phyloP scores from a whole-genome alignment of 2,113 vertebrate species.

The Talpa occidentalis region DNA sequence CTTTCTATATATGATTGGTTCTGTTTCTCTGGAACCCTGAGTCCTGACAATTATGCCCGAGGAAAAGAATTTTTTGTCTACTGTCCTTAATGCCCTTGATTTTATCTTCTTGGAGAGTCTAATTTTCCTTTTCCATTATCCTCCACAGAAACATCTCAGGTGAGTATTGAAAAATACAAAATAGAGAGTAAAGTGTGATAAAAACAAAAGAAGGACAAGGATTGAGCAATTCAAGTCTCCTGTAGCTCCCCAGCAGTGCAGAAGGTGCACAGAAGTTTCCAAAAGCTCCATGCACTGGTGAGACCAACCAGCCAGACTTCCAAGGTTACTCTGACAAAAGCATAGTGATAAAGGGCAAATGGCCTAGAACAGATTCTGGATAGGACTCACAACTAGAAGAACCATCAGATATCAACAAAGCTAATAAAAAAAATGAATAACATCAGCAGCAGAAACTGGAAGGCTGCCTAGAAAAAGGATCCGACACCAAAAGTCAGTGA shows the following conservation, averaged over 20 bases:
- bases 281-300: neutral
- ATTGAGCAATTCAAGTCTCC: neutral
- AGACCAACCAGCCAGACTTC: neutral
- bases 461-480: neutral
- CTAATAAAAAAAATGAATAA: neutral
- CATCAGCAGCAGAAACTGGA: neutral
- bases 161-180: neutral
- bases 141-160: neutral
- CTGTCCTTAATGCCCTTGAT: neutral
- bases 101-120: neutral
- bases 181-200: neutral
- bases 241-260: too few species aligned
- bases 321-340: neutral
- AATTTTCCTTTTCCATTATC: neutral
- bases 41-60: neutral
- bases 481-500: neutral
- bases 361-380: neutral
- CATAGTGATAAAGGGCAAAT: neutral
- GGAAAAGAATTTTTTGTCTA: neutral
- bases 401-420: neutral
- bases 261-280: neutral
- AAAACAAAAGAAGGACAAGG: neutral
- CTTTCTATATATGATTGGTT: neutral
- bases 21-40: neutral
- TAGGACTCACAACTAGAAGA: neutral